phyloP scores from a whole-genome alignment of 2,113 vertebrate genomes.

The Archocentrus centrarchus region DNA sequence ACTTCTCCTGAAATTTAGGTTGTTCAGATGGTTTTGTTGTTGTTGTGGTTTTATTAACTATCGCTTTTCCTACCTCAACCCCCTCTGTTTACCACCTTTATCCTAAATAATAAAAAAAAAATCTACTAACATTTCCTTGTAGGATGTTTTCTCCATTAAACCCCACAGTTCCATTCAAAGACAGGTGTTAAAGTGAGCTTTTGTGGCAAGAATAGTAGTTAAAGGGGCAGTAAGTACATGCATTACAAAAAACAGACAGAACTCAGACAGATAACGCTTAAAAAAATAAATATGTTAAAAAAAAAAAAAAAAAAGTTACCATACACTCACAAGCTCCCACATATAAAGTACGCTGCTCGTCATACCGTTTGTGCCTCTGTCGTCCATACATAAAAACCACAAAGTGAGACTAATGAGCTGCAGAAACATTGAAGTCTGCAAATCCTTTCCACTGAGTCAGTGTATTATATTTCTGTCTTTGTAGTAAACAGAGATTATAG shows the following conservation, averaged over 20 bases:
- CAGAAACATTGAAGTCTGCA: constrained; percentile 6
- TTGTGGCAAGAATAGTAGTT: not conserved
- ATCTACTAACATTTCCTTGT: not conserved
- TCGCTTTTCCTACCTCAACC: not conserved
- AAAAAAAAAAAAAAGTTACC: not conserved
- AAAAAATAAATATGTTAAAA: not conserved
- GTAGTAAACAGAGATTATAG: constrained; percentile 27
- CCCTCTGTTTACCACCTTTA: constrained; percentile 10
- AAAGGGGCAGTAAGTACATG: not conserved
- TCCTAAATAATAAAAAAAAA: not conserved
- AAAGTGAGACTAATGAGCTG: constrained; percentile 19
- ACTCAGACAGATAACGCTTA: not conserved
- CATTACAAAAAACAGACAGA: not conserved
- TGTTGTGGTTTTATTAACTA: not conserved
- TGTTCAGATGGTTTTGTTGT: not conserved
- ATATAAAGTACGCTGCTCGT: not conserved
- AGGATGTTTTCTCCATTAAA: not conserved
- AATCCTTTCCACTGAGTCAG: not conserved
- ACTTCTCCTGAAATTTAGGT: not conserved
- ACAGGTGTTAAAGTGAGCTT: not conserved
- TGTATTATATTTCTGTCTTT: constrained; percentile 28
- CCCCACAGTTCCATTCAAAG: constrained; percentile 4
- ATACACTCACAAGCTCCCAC: not conserved
- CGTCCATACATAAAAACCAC: not conserved
- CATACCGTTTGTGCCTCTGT: not conserved